Base-by-base conservation (phyloP, 1,140 invertebrate genomes). In the Pseudomyrmex dendroicus region DNA sequence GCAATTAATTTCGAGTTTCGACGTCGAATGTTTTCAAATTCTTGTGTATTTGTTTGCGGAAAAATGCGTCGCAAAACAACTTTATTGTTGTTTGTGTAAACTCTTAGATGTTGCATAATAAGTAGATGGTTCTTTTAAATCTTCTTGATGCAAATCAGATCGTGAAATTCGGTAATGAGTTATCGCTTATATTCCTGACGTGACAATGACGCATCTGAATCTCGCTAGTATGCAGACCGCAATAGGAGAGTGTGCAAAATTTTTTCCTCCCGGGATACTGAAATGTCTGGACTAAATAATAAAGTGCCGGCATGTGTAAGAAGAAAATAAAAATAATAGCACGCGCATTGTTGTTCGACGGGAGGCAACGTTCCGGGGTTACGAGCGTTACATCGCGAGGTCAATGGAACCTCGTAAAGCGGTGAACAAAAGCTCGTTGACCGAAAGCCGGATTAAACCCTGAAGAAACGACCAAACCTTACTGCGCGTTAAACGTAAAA, bases 201-300 rank as follows among this genome's bases (percentile, higher is more conserved):
- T 59, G 76, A 78, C 76, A 59, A 80, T 80, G 76, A 70, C 35
- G 44, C 59, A 80, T 80, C 54, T 70, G 20, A 67, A 77, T 77
- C 63, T 13, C 20, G 7, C 25, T 12, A 22, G 48, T 67, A 57
- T 59, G 52, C 52, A 77, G 57, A n/a, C n/a, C 35, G 54, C 44
- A 56, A 15, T 22, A 20, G 44, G 12, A 70, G 20, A 59, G 64
- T n/a, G 3, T 70, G 48, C 15, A 57, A 35, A 59, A 70, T 70
- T 70, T 80, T 80, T 17, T 15, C 22, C 20, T 48, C 57, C 22
- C 10, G 10, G 44, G 59, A 80, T 61, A 72, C 52, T 70, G 56
- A 61, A 80, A 72, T 4, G 76, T 80, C 76, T 15, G 56, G 3
- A 59, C 22, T 70, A 72, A 80, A 80, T 72, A 56, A 80, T 80